Evolutionary conservation across 2,113 vertebrate genomes (phyloP), one percentile per base, ranked within the genome.

Genomic region (Candoia aspera): DNA sequence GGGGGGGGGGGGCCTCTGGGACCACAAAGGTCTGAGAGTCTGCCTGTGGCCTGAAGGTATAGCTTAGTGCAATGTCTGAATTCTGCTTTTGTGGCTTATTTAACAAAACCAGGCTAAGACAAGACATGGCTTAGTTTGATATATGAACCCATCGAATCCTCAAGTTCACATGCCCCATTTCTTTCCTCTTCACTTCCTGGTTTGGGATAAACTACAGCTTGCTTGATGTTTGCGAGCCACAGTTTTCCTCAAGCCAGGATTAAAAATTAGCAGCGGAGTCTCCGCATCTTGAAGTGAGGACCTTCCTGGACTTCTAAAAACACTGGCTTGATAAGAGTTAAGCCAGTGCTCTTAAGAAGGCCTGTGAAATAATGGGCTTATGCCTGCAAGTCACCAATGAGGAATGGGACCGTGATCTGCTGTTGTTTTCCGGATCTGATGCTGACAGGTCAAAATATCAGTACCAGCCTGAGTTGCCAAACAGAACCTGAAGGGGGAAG

Each of bases 401-500:
- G 64, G 37, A 42, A 42, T 10, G 73, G 73, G 42, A 42, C 73
- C 29, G 26, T 8, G 86, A 59, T 23, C 33, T 37, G 23, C 33
- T n/a, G 8, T 33, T 58, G 4, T 58, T 87, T 87, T 37, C 55
- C 4, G 26, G 37, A 60, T 8, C 33, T 6, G 87, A 49, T 64
- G 59, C 55, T 64, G 87, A 49, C 17, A 15, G 24, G 13, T 46
- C 23, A 62, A 49, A 89, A 60, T 64, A 4, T 4, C 8, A 26
- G 87, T 60, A 60, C 58, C 49, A 64, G 23, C 6, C 23, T 26
- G 37, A 64, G 15, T 8, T 49, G 87, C 42, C 15, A 21, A 53
- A 60, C 88, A 89, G 88, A 68, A 68, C 46, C 23, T 46, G 24
- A 49, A 89, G 15, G 88, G 46, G 60, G 88, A 89, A 89, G 42